Base-by-base conservation (phyloP, 2,888 invertebrate genomes). In the Meghimatium bilineatum region DNA sequence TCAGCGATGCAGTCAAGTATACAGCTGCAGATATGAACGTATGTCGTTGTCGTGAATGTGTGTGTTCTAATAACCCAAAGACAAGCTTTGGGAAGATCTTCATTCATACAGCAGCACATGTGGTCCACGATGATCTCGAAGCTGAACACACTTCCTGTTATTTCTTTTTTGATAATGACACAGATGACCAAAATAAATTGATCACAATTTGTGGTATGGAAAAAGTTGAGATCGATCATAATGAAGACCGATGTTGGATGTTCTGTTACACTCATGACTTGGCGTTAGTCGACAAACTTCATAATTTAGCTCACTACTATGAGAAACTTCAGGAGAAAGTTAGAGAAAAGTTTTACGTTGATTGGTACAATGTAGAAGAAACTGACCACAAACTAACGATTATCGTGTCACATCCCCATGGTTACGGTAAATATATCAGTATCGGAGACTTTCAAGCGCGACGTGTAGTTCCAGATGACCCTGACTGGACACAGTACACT, bases 341-440 rank as follows among this genome's bases (percentile, higher is more conserved):
- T 56, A 8, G 56, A 56, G 20, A 56, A 17, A 56, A 56, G 20
- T 23, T 23, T 56, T 23, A 23, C 17, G 56, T 56, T 17, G 23
- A 56, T 3, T 56, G 56, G 56, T 56, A 12, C 20, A 56, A 56
- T 56, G 56, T 17, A 12, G 20, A 56, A 23, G 56, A 56, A 23
- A 56, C 56, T 56, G 56, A 6, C 17, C 56, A 56, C 56, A 56
- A 56, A 56, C 66, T 72, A n/a, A 72, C 72, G 10, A 44, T 72
- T n/a, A 72, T 72, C 12, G 72, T 72, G 10, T 72, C 72, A n/a
- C 72, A 72, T n/a, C 72, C 72, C 20, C 72, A 72, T 44, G 72
- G 72, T 3, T 72, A 44, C 14, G 17, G 72, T 5, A 72, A 72
- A n/a, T 8, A 72, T n/a, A 29, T 72, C n/a, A 72, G 38, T 38